Conservation (phyloP, 2,888 invertebrate species). For the Leucoptera coffeella region DNA sequence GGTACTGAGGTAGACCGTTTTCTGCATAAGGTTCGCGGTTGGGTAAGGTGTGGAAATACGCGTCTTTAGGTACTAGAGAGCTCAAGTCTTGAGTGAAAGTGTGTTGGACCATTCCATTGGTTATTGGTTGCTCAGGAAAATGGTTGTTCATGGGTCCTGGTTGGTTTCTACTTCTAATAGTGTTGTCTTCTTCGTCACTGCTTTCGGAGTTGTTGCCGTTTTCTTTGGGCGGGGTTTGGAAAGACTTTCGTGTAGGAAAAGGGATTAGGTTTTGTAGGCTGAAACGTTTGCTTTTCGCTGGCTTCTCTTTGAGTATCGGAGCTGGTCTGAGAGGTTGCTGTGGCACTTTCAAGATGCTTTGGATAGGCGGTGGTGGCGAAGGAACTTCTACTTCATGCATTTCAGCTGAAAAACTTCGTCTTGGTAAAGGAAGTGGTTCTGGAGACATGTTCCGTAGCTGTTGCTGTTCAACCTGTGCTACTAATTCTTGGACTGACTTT, state of each 20-base stretch:
- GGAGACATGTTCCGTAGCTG: conserved; percentile 31
- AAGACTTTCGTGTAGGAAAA: conserved; percentile 44
- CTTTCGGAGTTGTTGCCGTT: conserved; percentile 51
- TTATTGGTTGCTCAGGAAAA: conserved; percentile 11
- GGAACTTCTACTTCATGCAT: conserved; percentile 11
- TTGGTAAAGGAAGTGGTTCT: conserved; percentile 22
- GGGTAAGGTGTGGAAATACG: conserved; percentile 56
- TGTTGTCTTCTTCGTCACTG: conserved; percentile 51
- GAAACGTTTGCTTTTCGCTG: conserved; percentile 41
- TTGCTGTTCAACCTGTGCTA: conserved; percentile 54
- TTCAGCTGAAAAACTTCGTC: conserved; percentile 26
- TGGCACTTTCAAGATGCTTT: conserved; percentile 31
- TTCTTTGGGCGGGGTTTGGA: conserved; percentile 37
- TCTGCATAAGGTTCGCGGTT: conserved; percentile 34
- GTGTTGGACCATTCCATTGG: conserved; percentile 1
- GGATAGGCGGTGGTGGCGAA: conserved; percentile 11
- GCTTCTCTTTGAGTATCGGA: conserved; percentile 38
- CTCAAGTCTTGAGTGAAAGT: conserved; percentile 19
- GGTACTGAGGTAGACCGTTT: conserved; percentile 21
- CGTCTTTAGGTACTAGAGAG: conserved; percentile 51
- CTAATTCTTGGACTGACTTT: conserved; percentile 57
- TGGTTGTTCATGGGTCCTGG: conserved; percentile 52
- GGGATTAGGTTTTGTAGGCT: conserved; percentile 46
- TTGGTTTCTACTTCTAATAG: conserved; percentile 31
- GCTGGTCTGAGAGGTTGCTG: conserved; percentile 42